Conservation (phyloP, 1,140 invertebrate genomes). For the Zaprionus taronus region DNA sequence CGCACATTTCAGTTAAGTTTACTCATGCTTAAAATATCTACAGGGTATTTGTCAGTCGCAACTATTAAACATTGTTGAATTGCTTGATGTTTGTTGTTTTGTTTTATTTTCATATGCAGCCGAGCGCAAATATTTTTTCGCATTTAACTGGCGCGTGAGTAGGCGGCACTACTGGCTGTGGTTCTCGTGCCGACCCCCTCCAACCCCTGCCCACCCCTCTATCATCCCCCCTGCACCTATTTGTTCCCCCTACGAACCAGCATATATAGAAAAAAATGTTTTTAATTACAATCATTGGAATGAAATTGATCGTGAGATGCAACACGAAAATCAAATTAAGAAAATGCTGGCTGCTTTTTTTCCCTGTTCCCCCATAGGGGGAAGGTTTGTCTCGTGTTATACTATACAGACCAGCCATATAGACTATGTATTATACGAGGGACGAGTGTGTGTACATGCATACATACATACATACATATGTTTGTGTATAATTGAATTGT, state of each 20-base stretch:
- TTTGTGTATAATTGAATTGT: constrained; percentile 36
- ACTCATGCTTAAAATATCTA: neutral
- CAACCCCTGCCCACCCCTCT: neutral
- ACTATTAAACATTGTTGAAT: too few relatives aligned
- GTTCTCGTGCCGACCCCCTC: neutral
- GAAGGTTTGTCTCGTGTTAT: constrained; percentile 50
- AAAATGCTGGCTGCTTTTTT: constrained; percentile 44
- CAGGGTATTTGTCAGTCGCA: constrained; percentile 19
- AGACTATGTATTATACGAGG: neutral
- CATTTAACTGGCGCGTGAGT: constrained; percentile 58
- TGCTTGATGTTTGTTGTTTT: constrained; percentile 3
- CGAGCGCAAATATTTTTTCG: constrained; percentile 55
- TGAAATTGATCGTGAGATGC: constrained; percentile 77
- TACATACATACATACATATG: neutral
- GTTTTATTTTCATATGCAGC: constrained; percentile 57
- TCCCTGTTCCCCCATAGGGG: neutral
- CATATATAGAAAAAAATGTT: constrained; percentile 54
- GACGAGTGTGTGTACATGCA: neutral
- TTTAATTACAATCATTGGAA: constrained; percentile 81
- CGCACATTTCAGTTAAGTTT: too few relatives aligned
- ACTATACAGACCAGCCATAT: constrained; percentile 2
- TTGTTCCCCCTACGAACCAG: neutral
- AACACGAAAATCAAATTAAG: constrained; percentile 78
- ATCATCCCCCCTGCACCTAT: neutral
- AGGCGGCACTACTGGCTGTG: constrained; percentile 38